Base-by-base conservation (phyloP, 2,113 vertebrate genomes). In the Prochilodus magdalenae region DNA sequence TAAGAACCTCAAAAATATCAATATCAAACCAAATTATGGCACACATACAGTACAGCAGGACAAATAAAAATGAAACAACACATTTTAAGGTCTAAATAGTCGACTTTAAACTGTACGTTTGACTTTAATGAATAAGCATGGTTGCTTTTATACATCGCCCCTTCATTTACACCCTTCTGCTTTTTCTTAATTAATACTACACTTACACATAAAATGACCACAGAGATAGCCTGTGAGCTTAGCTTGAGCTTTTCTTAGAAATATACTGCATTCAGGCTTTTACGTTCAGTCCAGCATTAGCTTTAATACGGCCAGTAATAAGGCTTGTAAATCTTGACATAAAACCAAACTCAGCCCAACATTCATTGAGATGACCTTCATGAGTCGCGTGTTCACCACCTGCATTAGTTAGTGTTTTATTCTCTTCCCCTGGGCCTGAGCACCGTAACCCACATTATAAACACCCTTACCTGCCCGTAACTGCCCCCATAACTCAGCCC, bases 381-480 rank as follows among this genome's bases (percentile, higher is more conserved):
- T 60, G 79, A 66, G 73, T 29, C 53, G 22, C 76, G 24, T 72
- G 30, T 66, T 71, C 44, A 51, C 20, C 29, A 69, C 83, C 73
- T 84, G 77, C 75, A 80, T 84, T 83, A 80, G 62, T 84, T 67
- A 84, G 55, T 67, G 79, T 79, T 80, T 66, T 71, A 71, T 79
- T 72, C 81, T 76, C 57, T 59, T 27, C 27, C 65, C 77, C 29
- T 26, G 65, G 59, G 77, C 33, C 62, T 79, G 67, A 73, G 77
- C 77, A 80, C 72, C 73, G 75, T 80, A 75, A 70, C 66, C 57
- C 55, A 75, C 57, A 79, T 77, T 77, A 79, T 79, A 76, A 80
- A 83, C 81, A 83, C 79, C 51, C 73, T 18, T 69, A 75, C 73
- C 84, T 65, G 66, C 73, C 80, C 55, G 36, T 75, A 71, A 69